Evolutionary conservation across 2,113 vertebrate species (phyloP).

Genomic region (Dunckerocampus dactyliophorus): DNA sequence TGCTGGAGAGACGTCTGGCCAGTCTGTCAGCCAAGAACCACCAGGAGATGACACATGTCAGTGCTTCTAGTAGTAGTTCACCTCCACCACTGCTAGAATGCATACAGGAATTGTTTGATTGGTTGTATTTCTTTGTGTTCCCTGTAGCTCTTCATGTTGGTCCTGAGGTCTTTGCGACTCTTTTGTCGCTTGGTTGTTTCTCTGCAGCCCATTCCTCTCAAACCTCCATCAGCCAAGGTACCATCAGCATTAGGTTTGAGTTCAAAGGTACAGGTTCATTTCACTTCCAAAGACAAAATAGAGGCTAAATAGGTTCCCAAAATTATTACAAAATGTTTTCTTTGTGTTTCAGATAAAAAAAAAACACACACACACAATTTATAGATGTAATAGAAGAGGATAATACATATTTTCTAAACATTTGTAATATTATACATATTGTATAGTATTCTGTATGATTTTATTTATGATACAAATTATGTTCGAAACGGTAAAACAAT

Average conservation of each 20-base stretch:
- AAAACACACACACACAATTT: too few relatives aligned
- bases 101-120: not conserved
- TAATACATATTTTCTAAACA: too few relatives aligned
- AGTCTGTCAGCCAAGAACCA: conserved; percentile 77
- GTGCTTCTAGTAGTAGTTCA: conserved; percentile 40
- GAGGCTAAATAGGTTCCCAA: too few relatives aligned
- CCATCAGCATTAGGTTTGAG: not conserved
- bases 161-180: conserved; percentile 84
- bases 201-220: conserved; percentile 86
- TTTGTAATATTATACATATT: too few relatives aligned
- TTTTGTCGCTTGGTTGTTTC: conserved; percentile 88
- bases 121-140: conserved; percentile 25
- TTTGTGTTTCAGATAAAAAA: too few relatives aligned
- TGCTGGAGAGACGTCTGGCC: conserved; percentile 81
- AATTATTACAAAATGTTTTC: not conserved
- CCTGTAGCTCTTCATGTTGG: conserved; percentile 84
- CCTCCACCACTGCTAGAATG: not conserved
- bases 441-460: too few relatives aligned
- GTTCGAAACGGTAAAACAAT: too few relatives aligned
- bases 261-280: not conserved
- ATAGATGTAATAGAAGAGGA: too few relatives aligned
- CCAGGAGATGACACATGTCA: conserved; percentile 88
- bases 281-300: not conserved
- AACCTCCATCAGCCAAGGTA: conserved; percentile 79
- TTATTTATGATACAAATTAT: too few relatives aligned